These are phyloP conservation scores for Nasua narica DNA, from an alignment of 2,797 vertebrate species.

Conservation along the genomic window DNA sequence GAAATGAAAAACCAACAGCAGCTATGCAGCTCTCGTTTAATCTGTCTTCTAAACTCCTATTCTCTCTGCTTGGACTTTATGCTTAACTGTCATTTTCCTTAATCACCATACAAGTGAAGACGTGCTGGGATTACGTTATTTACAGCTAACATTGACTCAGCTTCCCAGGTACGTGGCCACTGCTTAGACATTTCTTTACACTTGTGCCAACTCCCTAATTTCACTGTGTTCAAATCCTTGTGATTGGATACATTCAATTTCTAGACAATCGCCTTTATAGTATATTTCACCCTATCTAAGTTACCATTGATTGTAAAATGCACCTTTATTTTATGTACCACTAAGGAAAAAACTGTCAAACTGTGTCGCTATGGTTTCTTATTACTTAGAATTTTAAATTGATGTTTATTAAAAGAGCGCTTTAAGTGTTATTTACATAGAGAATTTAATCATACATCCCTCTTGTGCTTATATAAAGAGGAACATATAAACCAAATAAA, in stretches of 20 bases:
- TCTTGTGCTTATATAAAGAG: background rate
- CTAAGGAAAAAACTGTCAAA: background rate
- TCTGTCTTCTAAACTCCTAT: background rate
- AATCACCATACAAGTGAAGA: background rate
- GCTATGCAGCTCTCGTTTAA: background rate
- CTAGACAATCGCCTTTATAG: background rate
- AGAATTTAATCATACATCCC: background rate
- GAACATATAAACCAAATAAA: background rate
- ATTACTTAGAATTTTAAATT: background rate
- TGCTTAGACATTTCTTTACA: background rate
- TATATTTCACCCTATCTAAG: background rate
- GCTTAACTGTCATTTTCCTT: background rate
- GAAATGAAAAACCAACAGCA: background rate
- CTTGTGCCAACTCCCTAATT: background rate
- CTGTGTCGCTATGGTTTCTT: background rate
- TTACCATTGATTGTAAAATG: background rate
- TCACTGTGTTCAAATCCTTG: background rate
- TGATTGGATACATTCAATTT: background rate
- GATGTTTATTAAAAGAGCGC: background rate
- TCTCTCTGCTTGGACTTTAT: background rate
- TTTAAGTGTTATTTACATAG: background rate
- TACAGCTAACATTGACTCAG: background rate
- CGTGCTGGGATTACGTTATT: background rate
- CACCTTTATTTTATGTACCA: background rate
- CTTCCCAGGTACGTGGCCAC: background rate